These are phyloP conservation scores for Diplolepis rosae DNA, from an alignment of 2,888 invertebrate species.

Conservation along the genomic window DNA sequence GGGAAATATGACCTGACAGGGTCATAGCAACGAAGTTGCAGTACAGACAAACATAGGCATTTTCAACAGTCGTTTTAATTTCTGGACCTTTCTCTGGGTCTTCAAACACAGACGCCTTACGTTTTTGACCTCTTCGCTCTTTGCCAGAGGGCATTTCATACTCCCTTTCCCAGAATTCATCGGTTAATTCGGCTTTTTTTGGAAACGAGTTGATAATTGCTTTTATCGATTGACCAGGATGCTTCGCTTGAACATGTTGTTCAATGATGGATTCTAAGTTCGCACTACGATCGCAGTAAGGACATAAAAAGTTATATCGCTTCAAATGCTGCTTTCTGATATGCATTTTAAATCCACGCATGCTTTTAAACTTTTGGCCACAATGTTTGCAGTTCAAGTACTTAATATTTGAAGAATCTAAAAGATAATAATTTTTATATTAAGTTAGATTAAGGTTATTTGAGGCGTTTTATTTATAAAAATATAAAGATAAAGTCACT, in stretches of 20 bases:
- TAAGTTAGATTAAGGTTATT: background rate
- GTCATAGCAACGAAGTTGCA: conserved; percentile 65
- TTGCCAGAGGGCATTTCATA: conserved; percentile 58
- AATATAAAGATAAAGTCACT: too few species aligned
- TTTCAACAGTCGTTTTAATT: background rate
- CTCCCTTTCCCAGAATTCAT: conserved; percentile 68
- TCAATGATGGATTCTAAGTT: conserved; percentile 61
- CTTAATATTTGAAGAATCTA: conserved; percentile 33
- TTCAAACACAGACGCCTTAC: conserved; percentile 32
- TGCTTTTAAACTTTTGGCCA: conserved; percentile 54
- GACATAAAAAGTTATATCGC: conserved; percentile 61
- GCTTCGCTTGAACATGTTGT: conserved; percentile 63
- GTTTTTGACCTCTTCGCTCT: conserved; percentile 53
- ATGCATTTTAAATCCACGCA: conserved; percentile 68
- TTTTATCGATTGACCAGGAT: conserved; percentile 55
- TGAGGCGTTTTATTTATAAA: too few species aligned
- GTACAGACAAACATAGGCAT: conserved; percentile 49
- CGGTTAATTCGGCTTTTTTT: conserved; percentile 55
- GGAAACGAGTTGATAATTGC: conserved; percentile 58
- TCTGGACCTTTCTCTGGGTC: conserved; percentile 33
- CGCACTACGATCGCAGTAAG: conserved; percentile 66
- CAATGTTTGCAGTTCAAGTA: conserved; percentile 67
- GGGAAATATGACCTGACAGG: conserved; percentile 59
- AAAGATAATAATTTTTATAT: background rate
- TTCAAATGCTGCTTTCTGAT: conserved; percentile 65